A percentile compares a stretch with the other conserved stretches of the same genome.
Conservation (phyloP, 2,113 vertebrate genomes). For the Anhinga anhinga region DNA sequence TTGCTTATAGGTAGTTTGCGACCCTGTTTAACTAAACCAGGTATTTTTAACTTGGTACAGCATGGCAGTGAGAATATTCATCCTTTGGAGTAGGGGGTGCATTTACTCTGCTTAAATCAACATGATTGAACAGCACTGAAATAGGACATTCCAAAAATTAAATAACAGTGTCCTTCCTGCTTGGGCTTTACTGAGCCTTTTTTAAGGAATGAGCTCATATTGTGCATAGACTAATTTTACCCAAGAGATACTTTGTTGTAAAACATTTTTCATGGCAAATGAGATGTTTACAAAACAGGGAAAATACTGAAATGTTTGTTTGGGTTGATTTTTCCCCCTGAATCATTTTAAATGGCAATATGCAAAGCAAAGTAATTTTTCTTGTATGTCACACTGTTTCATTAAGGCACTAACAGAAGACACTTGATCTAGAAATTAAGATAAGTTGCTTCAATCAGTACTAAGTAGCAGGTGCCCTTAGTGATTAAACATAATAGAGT, state of each 20-base stretch:
- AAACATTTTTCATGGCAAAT: background rate
- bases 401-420: slow-evolving; percentile 54
- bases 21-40: background rate
- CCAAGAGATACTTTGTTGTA: background rate
- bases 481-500: slow-evolving; percentile 61
- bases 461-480: slow-evolving; percentile 67
- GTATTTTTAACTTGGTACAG: background rate
- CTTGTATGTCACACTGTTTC: slow-evolving; percentile 42
- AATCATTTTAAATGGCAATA: slow-evolving; percentile 33
- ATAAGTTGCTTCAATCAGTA: slow-evolving; percentile 65
- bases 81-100: background rate
- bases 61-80: background rate
- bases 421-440: slow-evolving; percentile 65
- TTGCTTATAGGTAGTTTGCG: background rate
- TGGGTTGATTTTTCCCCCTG: background rate
- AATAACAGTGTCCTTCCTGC: background rate
- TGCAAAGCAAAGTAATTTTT: slow-evolving; percentile 55
- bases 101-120: background rate
- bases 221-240: background rate
- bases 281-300: slow-evolving; percentile 42
- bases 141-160: background rate
- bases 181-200: background rate
- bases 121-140: background rate
- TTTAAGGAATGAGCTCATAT: background rate
- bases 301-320: slow-evolving; percentile 31